A percentile compares a stretch with the other conserved stretches of the same genome.
Conservation (phyloP, 2,797 vertebrate species). For the Pseudomugil tenellus region DNA sequence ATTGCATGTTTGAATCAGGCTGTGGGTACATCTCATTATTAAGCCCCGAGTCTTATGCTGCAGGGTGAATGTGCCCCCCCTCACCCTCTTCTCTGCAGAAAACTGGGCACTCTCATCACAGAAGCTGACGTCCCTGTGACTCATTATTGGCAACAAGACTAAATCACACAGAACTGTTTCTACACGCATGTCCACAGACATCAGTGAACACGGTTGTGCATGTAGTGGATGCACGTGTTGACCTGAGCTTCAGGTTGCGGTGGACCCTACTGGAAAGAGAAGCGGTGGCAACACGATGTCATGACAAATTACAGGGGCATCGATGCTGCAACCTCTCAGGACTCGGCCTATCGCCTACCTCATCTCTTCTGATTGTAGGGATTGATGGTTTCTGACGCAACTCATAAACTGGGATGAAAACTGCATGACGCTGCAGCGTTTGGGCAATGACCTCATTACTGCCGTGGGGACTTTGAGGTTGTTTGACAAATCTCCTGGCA, state of each 20-base stretch:
- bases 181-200: neutral
- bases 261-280: conserved; percentile 6
- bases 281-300: conserved; percentile 13
- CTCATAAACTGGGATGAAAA: neutral
- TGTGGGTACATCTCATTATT: neutral
- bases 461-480: conserved; percentile 2
- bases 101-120: neutral
- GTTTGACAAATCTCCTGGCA: conserved; percentile 22
- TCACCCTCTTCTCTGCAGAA: neutral
- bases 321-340: conserved; percentile 11
- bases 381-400: conserved; percentile 25
- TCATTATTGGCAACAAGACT: neutral
- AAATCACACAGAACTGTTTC: neutral
- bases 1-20: neutral
- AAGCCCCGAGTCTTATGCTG: conserved; percentile 1
- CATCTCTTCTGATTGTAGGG: conserved; percentile 22
- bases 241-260: conserved; percentile 1
- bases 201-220: neutral
- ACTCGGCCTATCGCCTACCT: neutral
- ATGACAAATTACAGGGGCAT: conserved; percentile 17
- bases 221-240: conserved; percentile 1
- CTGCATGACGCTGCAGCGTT: conserved; percentile 25
- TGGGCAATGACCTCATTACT: conserved; percentile 12
- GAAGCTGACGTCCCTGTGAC: conserved; percentile 4
- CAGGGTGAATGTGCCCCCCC: conserved; percentile 4